A percentile compares a stretch with the other conserved stretches of the same genome.
Evolutionary conservation across 2,797 vertebrate species (phyloP).

Genomic region (Poeciliopsis infans): DNA sequence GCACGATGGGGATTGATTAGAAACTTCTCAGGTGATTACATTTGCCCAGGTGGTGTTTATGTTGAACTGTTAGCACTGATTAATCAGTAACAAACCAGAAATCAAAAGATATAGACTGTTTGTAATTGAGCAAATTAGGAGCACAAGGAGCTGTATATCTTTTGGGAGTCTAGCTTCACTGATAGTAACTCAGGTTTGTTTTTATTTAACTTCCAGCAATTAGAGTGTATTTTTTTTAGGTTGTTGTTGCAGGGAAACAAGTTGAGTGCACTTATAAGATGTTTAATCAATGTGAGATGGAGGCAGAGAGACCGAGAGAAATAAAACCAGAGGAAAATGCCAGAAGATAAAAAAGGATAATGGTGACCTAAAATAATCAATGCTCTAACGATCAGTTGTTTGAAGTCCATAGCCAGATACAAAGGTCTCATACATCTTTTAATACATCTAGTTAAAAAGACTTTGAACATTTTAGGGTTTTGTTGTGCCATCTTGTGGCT

Average conservation of each 20-base stretch:
- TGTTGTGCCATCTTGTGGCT: conserved; percentile 57
- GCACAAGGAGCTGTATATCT: conserved; percentile 8
- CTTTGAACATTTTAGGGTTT: background rate
- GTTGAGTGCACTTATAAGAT: background rate
- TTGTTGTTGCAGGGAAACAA: background rate
- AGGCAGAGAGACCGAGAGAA: background rate
- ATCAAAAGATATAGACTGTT: conserved; percentile 48
- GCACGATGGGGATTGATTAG: conserved; percentile 67
- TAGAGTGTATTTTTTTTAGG: background rate
- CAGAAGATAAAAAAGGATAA: conserved; percentile 7
- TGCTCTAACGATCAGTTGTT: conserved; percentile 22
- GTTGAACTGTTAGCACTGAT: conserved; percentile 62
- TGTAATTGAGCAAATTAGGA: conserved; percentile 30
- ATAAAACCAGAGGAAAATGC: background rate
- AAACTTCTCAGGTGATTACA: conserved; percentile 57
- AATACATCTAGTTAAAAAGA: background rate
- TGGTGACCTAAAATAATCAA: conserved; percentile 28
- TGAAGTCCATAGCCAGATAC: background rate
- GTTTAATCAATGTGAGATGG: background rate
- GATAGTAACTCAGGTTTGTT: conserved; percentile 4
- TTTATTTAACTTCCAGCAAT: conserved; percentile 28
- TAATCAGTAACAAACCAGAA: conserved; percentile 27
- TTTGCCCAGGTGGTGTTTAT: conserved; percentile 37
- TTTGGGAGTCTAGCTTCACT: background rate
- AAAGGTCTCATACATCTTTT: conserved; percentile 4